Base-by-base conservation (phyloP, 2,888 invertebrate species). In the Eristalinus aeneus region DNA sequence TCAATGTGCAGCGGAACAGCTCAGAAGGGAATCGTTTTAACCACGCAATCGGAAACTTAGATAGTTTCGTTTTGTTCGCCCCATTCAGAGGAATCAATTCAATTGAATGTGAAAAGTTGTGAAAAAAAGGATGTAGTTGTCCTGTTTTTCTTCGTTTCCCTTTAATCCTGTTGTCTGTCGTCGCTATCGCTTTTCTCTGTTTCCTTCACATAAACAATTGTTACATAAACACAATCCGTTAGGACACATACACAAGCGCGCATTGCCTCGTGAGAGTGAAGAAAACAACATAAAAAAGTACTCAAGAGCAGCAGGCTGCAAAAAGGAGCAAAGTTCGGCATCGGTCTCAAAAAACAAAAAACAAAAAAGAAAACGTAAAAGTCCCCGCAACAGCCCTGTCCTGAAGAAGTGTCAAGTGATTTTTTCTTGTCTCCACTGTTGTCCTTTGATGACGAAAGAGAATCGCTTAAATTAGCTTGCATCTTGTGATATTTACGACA, bases 141-240 rank as follows among this genome's bases (percentile, higher is more conserved):
- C 77, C 73, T 81, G 46, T 73, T 75, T 23, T 39, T 76, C 63
- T 71, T 75, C 22, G 27, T 32, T 61, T 23, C 71, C 23, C 16
- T 12, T 53, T 58, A 63, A 22, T 54, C 58, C 39, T 60, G 60
- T 68, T 53, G 72, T 16, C 31, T 65, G 54, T 39, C 31, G 27
- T 39, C 31, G 27, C 31, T 65, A 61, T 67, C 36, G 56, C 23
- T 75, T 34, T 72, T 80, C 73, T 80, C 73, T 81, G 54, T 73
- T 64, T 8, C 72, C 54, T 32, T 58, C 69, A 34, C 84, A 76
- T 81, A 80, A 85, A 85, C 81, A 81, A 85, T 82, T 86, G 82
- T 86, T 86, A 86, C 86, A 86, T 86, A 86, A 86, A 86, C 82
- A 81, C 67, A 16, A 82, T 53, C 34, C 72, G 22, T 22, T 23